Conservation (phyloP, 2,797 vertebrate species). For the Babyrousa celebensis region DNA sequence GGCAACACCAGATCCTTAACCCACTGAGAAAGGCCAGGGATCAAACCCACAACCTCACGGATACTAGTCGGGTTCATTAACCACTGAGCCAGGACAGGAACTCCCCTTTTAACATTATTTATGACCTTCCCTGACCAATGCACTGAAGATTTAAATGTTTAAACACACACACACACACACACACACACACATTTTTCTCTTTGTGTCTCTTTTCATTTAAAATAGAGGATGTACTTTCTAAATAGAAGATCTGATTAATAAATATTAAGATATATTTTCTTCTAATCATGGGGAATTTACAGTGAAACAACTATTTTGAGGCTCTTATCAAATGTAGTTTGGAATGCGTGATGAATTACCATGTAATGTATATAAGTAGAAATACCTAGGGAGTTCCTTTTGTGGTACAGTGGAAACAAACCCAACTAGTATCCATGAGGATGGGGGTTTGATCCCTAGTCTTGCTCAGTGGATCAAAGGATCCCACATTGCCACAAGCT, state of each 20-base stretch:
- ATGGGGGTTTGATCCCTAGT: too few species aligned
- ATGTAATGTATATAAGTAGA: constrained; percentile 43
- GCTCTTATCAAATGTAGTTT: background rate
- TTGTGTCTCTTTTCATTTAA: background rate
- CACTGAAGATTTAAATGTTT: constrained; percentile 54
- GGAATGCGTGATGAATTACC: constrained; percentile 4
- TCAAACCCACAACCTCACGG: too few species aligned
- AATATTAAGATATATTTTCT: constrained; percentile 60
- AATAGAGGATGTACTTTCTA: background rate
- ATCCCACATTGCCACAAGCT: too few species aligned
- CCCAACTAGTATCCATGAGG: too few species aligned
- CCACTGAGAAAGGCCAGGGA: too few species aligned
- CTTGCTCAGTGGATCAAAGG: too few species aligned
- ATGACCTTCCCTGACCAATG: background rate
- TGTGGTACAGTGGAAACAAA: too few species aligned
- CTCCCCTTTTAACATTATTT: constrained; percentile 31
- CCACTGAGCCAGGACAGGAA: too few species aligned
- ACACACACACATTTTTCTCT: background rate
- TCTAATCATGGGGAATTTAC: background rate
- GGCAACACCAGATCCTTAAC: too few species aligned
- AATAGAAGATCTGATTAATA: constrained; percentile 5
- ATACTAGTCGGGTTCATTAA: too few species aligned
- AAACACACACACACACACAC: background rate
- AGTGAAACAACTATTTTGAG: constrained; percentile 63
- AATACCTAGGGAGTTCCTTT: too few species aligned